Conservation (phyloP, 2,113 vertebrate species). For the Odobenus rosmarus region DNA sequence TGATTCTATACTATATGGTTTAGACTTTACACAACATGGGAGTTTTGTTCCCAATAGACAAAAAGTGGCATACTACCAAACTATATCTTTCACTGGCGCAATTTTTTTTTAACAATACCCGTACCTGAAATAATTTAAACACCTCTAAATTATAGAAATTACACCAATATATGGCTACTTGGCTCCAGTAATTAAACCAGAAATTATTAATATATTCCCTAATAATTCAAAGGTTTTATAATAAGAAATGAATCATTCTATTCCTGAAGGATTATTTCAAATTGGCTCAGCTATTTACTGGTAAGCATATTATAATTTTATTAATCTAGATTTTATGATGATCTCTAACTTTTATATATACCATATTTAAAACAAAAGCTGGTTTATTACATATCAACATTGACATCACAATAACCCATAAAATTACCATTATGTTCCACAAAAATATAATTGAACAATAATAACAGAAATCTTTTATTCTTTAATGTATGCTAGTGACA, state of each 20-base stretch:
- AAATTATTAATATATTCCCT: neutral
- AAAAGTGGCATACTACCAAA: neutral
- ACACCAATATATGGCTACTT: neutral
- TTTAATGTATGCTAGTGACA: conserved; percentile 49
- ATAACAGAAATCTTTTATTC: conserved; percentile 40
- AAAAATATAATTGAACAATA: conserved; percentile 48
- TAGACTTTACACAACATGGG: neutral
- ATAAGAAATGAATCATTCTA: conserved; percentile 36
- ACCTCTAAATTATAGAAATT: neutral
- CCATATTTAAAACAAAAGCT: conserved; percentile 39
- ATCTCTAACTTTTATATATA: neutral
- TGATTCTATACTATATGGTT: neutral
- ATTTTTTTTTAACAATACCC: neutral
- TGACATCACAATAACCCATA: conserved; percentile 15
- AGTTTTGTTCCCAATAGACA: neutral
- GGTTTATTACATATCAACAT: neutral
- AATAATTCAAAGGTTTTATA: conserved; percentile 20
- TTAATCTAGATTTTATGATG: conserved; percentile 11
- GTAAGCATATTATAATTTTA: neutral
- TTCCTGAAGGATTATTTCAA: conserved; percentile 23
- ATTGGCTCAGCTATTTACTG: neutral
- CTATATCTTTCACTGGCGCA: neutral
- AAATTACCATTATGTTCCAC: neutral
- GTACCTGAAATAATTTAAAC: conserved; percentile 30
- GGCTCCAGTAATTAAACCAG: neutral